Evolutionary conservation across 2,797 vertebrate species (phyloP).

Genomic region (Anguilla marmorata): DNA sequence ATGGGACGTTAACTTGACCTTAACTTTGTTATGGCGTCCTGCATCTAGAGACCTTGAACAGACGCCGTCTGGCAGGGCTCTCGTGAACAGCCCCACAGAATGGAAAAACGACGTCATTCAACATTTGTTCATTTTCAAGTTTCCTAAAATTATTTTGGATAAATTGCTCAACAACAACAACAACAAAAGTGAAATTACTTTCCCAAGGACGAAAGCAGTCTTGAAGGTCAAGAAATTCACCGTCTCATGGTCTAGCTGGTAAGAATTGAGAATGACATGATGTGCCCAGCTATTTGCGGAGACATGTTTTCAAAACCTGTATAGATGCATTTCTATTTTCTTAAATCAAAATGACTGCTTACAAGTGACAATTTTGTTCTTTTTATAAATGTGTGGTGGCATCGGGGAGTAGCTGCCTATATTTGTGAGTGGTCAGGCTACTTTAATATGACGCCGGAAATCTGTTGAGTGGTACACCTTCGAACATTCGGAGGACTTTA

Average conservation of each 20-base stretch:
- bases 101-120: background rate
- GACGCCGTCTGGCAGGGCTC: slow-evolving; percentile 71
- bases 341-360: background rate
- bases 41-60: slow-evolving; percentile 81
- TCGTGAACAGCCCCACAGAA: background rate
- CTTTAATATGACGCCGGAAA: background rate
- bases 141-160: background rate
- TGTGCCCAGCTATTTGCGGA: background rate
- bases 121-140: background rate
- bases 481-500: background rate
- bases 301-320: background rate
- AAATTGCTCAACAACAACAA: background rate
- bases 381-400: background rate
- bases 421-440: background rate
- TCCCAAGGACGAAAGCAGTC: background rate
- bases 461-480: background rate
- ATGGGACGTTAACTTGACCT: slow-evolving; percentile 97
- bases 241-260: background rate
- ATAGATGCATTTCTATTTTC: background rate
- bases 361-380: background rate
- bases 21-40: slow-evolving; percentile 97
- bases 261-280: background rate
- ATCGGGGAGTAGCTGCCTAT: background rate
- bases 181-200: background rate
- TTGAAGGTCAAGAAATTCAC: background rate